Evolutionary conservation across 2,888 invertebrate genomes (phyloP).

Genomic region (Heterodera filipjevi): DNA sequence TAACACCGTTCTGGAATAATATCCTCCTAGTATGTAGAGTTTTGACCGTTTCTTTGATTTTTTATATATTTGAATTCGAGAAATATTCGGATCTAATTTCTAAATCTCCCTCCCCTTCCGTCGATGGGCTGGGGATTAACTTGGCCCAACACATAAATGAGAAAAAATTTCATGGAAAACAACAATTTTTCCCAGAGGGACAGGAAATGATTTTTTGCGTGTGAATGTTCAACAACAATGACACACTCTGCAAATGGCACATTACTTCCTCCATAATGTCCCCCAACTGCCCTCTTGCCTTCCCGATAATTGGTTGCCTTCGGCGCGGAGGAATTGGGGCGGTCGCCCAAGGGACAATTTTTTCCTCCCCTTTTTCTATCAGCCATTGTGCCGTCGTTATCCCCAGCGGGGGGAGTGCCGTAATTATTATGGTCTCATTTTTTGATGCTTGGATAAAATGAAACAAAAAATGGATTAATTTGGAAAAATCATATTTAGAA

Average conservation of each 20-base stretch:
- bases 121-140: no score
- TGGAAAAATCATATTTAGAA: not conserved
- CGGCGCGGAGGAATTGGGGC: not conserved
- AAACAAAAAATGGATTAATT: slow-evolving; percentile 1
- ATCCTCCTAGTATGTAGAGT: no score
- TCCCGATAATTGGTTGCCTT: not conserved
- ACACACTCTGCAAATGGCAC: slow-evolving; percentile 4
- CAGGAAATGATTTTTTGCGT: not conserved
- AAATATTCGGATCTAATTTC: no score
- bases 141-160: no score
- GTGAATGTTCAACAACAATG: slow-evolving; percentile 3
- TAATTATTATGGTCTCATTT: slow-evolving; percentile 12
- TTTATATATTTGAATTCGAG: no score
- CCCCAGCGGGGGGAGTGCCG: not conserved
- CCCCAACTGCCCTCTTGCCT: not conserved
- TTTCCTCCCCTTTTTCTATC: not conserved
- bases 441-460: not conserved
- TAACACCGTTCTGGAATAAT: no score
- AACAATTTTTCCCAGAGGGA: not conserved
- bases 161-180: not conserved
- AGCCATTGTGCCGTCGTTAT: not conserved
- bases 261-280: slow-evolving; percentile 2
- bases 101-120: no score
- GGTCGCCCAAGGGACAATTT: not conserved
- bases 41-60: no score